Percentiles rank a stretch among this genome's conserved stretches.
Evolutionary conservation across 92 coral and sea anemone species (phyloP).

Genomic region (Paragorgia papillata): DNA sequence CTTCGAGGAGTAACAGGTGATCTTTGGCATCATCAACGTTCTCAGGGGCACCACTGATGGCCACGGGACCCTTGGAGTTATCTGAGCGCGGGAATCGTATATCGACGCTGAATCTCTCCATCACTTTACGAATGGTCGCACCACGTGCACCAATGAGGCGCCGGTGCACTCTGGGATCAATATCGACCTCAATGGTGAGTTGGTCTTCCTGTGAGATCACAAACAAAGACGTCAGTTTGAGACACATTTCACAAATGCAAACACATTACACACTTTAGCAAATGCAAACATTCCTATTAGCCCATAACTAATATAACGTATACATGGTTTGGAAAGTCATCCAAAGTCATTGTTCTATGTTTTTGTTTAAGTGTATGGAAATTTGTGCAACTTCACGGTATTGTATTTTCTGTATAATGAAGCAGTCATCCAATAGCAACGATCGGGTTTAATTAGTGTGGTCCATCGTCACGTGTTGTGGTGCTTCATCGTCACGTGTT

Average conservation of each 20-base stretch:
- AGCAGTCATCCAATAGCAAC: too few relatives aligned
- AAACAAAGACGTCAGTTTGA: background rate
- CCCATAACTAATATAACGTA: too few relatives aligned
- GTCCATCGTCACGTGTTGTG: too few relatives aligned
- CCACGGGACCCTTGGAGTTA: conserved; percentile 83
- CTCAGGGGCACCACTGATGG: conserved; percentile 77
- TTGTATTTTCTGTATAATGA: too few relatives aligned
- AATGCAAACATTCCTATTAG: too few relatives aligned
- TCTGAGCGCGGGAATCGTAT: conserved; percentile 89
- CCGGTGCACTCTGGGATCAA: conserved; percentile 95
- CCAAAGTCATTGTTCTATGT: too few relatives aligned
- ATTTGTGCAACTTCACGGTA: too few relatives aligned
- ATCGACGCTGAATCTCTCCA: conserved; percentile 92
- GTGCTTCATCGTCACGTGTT: too few relatives aligned
- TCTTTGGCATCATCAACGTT: conserved; percentile 97
- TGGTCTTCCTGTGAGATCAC: conserved; percentile 77
- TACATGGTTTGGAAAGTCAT: too few relatives aligned
- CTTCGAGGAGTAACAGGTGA: conserved; percentile 85
- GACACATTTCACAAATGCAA: background rate
- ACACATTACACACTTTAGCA: background rate
- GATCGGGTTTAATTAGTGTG: too few relatives aligned
- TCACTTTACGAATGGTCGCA: conserved; percentile 84
- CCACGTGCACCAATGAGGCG: conserved; percentile 96
- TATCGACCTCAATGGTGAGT: conserved; percentile 74
- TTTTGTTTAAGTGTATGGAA: too few relatives aligned